Conservation (phyloP, 1,140 invertebrate genomes). For the Hormaphis cornu region DNA sequence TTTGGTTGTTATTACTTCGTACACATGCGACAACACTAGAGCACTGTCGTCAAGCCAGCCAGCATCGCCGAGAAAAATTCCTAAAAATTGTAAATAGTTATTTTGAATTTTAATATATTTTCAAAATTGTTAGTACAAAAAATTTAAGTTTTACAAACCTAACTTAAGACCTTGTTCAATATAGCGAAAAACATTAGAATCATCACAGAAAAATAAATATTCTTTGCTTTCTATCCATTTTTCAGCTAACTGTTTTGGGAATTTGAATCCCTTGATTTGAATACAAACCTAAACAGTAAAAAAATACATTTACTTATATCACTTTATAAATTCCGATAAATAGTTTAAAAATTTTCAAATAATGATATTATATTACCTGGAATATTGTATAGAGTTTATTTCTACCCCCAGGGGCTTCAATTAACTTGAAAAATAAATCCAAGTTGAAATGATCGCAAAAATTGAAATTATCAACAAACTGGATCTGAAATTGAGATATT, state of each 20-base stretch:
- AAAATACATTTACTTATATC: too few relatives aligned
- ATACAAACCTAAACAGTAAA: constrained; percentile 7
- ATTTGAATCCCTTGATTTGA: constrained; percentile 17
- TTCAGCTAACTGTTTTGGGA: background rate
- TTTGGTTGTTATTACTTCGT: constrained; percentile 49
- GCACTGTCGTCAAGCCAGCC: constrained; percentile 70
- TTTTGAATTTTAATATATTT: too few relatives aligned
- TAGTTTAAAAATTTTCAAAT: background rate
- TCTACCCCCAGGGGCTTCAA: background rate
- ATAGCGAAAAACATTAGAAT: background rate
- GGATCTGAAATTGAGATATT: background rate
- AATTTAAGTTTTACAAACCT: background rate
- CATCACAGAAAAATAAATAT: background rate
- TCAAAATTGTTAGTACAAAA: background rate
- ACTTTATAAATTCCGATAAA: background rate
- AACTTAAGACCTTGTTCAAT: constrained; percentile 7
- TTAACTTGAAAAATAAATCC: constrained; percentile 12
- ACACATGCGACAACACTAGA: constrained; percentile 55
- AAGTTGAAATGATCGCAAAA: background rate
- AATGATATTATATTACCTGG: background rate
- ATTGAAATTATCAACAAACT: background rate
- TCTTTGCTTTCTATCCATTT: background rate
- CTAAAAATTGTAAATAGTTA: constrained; percentile 38
- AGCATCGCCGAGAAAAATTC: constrained; percentile 74
- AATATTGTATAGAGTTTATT: background rate